Evolutionary conservation across 2,797 vertebrate genomes (phyloP).

Genomic region (Bovichtus variegatus): DNA sequence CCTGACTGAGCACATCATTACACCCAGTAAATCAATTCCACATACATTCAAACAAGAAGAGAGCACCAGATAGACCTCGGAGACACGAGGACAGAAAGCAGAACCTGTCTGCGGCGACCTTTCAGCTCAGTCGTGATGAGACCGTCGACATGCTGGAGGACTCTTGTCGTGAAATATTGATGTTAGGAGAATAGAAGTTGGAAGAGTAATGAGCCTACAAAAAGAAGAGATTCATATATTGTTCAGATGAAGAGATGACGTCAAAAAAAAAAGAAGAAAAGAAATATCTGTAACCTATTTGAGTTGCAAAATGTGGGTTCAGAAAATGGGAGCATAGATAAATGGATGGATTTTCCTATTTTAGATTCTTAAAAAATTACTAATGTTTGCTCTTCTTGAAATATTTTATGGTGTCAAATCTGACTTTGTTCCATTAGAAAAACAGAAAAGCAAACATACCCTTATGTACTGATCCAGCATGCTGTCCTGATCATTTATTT

Average conservation of each 20-base stretch:
- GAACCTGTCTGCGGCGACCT: constrained; percentile 1
- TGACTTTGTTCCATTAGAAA: not conserved
- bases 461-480: too few species aligned
- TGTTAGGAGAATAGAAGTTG: not conserved
- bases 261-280: not conserved
- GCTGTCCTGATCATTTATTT: too few species aligned
- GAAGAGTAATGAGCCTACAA: not conserved
- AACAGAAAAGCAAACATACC: not conserved
- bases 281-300: not conserved
- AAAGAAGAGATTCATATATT: not conserved
- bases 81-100: constrained; percentile 3
- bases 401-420: not conserved
- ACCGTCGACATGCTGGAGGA: not conserved
- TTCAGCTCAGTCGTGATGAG: not conserved
- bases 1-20: constrained; percentile 33
- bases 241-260: not conserved
- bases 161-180: not conserved
- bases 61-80: not conserved
- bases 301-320: not conserved
- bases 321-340: not conserved
- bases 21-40: constrained; percentile 46
- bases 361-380: not conserved
- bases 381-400: not conserved
- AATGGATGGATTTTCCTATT: not conserved
- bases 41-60: constrained; percentile 39